phyloP scores from a whole-genome alignment of 2,113 vertebrate species.

The Alosa alosa region DNA sequence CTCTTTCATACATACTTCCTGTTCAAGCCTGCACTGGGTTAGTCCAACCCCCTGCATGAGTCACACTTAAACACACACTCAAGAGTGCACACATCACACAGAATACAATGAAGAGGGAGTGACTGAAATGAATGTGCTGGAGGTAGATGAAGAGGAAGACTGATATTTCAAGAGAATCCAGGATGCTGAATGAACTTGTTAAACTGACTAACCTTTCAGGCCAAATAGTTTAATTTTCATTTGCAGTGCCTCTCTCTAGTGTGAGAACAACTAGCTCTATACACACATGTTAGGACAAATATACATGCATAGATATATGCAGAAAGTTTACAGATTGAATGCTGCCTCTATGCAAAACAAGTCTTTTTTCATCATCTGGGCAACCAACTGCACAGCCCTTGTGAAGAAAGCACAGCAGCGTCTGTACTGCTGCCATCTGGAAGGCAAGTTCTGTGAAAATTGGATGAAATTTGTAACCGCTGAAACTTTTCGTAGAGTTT shows the following conservation, averaged over 20 bases:
- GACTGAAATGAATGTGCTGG: background rate
- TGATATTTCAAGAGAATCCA: background rate
- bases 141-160: background rate
- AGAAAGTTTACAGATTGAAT: too few relatives aligned
- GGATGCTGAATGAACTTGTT: too few relatives aligned
- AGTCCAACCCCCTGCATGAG: background rate
- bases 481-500: too few relatives aligned
- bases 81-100: conserved; percentile 20
- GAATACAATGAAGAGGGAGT: background rate
- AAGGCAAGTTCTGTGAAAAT: too few relatives aligned
- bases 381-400: too few relatives aligned
- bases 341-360: too few relatives aligned
- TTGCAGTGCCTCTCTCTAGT: background rate
- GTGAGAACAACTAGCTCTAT: background rate
- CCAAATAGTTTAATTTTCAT: background rate
- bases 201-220: background rate
- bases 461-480: too few relatives aligned
- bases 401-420: too few relatives aligned
- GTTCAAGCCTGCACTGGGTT: background rate
- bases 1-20: conserved; percentile 15
- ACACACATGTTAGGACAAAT: background rate
- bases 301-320: background rate
- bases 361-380: too few relatives aligned
- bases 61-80: background rate
- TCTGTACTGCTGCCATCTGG: too few relatives aligned